Conservation (phyloP, 2,797 vertebrate species). For the Simalia tracyae region DNA sequence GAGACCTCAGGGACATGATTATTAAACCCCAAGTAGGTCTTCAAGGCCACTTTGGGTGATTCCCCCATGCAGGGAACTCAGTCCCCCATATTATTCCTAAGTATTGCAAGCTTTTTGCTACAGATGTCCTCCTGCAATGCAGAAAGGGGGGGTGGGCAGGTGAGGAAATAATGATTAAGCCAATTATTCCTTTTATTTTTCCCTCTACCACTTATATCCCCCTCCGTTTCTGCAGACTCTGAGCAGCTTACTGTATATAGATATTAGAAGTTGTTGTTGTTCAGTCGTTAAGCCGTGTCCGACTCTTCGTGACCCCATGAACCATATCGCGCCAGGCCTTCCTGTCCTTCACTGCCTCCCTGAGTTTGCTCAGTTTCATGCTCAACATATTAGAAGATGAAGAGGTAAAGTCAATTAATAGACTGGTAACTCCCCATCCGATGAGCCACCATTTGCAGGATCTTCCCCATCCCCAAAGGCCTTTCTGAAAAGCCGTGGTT, state of each 20-base stretch:
- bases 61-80: not conserved
- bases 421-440: not conserved
- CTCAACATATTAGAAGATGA: not conserved
- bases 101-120: not conserved
- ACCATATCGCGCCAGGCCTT: too few species aligned
- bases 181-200: not conserved
- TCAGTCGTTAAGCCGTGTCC: too few species aligned
- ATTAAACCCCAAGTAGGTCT: not conserved
- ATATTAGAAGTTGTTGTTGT: not conserved
- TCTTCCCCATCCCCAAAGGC: too few species aligned
- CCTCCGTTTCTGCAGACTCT: not conserved
- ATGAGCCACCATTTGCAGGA: too few species aligned
- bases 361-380: too few species aligned
- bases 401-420: not conserved
- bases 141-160: not conserved
- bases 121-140: not conserved
- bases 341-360: too few species aligned
- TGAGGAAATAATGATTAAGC: not conserved
- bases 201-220: not conserved
- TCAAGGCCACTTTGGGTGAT: not conserved
- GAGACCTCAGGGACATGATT: not conserved
- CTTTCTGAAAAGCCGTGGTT: too few species aligned
- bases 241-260: not conserved
- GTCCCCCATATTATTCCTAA: not conserved
- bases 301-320: too few species aligned